Evolutionary conservation across 2,888 invertebrate genomes (phyloP).

Genomic region (Caenorhabditis zanzibari): DNA sequence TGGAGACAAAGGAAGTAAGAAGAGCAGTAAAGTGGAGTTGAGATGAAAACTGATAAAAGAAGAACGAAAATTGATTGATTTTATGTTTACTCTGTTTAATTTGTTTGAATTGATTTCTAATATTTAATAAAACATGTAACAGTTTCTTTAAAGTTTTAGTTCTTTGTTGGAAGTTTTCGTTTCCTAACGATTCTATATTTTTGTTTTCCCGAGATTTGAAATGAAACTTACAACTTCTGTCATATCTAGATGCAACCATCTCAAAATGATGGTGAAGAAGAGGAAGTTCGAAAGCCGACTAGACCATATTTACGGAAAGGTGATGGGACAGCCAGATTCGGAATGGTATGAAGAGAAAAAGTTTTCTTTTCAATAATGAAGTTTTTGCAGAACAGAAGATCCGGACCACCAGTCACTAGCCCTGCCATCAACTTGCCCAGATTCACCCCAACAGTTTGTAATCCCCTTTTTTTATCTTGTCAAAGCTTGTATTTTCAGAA

Average conservation of each 20-base stretch:
- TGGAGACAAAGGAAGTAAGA: no score
- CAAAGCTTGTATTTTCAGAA: constrained; percentile 19
- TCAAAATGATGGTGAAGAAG: neutral
- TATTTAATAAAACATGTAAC: no score
- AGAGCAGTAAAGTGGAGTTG: no score
- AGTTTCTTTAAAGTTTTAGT: no score
- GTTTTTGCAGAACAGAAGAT: constrained; percentile 11
- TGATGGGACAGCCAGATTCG: constrained; percentile 56
- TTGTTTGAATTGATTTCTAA: no score
- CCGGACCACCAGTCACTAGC: neutral
- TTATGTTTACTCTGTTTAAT: no score
- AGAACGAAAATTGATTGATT: no score
- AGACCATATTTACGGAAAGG: constrained; percentile 53
- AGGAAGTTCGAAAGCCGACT: neutral
- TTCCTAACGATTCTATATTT: no score
- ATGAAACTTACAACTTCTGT: neutral
- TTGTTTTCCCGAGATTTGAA: neutral
- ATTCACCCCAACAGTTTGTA: constrained; percentile 45
- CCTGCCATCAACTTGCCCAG: constrained; percentile 42
- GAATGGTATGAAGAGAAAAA: constrained; percentile 29
- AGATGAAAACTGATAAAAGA: no score
- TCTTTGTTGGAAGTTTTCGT: no score
- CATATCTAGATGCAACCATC: neutral
- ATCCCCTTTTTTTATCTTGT: neutral
- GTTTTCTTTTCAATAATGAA: no score